phyloP scores from a whole-genome alignment of 2,888 invertebrate species.

The Watsonalla binaria region DNA sequence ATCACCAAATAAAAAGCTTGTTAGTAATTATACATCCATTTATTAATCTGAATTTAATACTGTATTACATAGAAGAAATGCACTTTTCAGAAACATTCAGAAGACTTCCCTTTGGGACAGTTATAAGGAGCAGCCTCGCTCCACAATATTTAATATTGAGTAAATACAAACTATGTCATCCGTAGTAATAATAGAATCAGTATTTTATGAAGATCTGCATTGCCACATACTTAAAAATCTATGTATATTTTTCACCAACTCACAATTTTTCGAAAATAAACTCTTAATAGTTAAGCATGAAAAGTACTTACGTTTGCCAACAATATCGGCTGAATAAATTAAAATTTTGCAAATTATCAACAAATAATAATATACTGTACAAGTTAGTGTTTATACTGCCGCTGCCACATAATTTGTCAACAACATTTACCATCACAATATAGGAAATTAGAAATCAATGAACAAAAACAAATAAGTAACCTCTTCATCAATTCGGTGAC shows the following conservation, averaged over 20 bases:
- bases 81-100: constrained; percentile 93
- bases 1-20: constrained; percentile 10
- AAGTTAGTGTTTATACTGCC: constrained; percentile 60
- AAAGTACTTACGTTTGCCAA: constrained; percentile 65
- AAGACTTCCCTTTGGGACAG: constrained; percentile 84
- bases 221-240: constrained; percentile 79
- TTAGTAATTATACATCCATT: constrained; percentile 70
- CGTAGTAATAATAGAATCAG: constrained; percentile 55
- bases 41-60: constrained; percentile 87
- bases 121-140: constrained; percentile 58
- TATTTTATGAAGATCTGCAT: constrained; percentile 76
- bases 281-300: constrained; percentile 66
- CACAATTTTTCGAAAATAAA: constrained; percentile 64
- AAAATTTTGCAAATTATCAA: constrained; percentile 77
- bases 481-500: constrained; percentile 68
- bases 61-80: constrained; percentile 95
- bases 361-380: constrained; percentile 69
- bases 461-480: constrained; percentile 59
- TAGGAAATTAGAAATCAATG: constrained; percentile 62
- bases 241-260: constrained; percentile 76
- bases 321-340: constrained; percentile 67
- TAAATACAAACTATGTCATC: constrained; percentile 65
- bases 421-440: constrained; percentile 75
- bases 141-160: constrained; percentile 61
- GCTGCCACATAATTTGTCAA: constrained; percentile 75